Conservation (phyloP, 2,797 vertebrate species). For the Picus viridis region DNA sequence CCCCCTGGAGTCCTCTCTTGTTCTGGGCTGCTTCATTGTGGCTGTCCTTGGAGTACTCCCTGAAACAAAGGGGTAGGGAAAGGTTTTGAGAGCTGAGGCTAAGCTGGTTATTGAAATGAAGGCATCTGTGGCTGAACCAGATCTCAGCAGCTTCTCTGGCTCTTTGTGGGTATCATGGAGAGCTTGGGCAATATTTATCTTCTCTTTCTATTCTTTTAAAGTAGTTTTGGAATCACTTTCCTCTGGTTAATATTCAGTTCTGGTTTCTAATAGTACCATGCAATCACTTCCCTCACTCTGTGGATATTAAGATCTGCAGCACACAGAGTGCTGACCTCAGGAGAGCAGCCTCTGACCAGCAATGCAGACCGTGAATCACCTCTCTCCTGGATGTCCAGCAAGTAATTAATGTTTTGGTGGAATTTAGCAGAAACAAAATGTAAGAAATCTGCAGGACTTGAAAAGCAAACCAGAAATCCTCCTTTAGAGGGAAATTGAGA, state of each 20-base stretch:
- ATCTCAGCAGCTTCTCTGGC: background rate
- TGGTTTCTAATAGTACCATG: background rate
- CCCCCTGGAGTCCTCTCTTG: background rate
- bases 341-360: background rate
- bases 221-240: background rate
- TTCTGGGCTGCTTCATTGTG: background rate
- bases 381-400: conserved; percentile 1
- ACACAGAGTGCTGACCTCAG: background rate
- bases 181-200: background rate
- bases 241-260: background rate
- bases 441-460: conserved; percentile 47
- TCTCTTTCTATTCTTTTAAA: background rate
- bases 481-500: conserved; percentile 73
- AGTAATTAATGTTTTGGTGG: conserved; percentile 45
- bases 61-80: background rate
- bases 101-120: background rate
- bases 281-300: background rate
- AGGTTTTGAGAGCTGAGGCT: background rate
- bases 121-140: background rate
- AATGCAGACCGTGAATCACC: background rate
- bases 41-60: background rate
- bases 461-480: conserved; percentile 55
- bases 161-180: background rate
- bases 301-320: background rate
- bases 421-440: conserved; percentile 32